Base-by-base conservation (phyloP, 2,888 invertebrate species). In the Synanthedon myopaeformis region DNA sequence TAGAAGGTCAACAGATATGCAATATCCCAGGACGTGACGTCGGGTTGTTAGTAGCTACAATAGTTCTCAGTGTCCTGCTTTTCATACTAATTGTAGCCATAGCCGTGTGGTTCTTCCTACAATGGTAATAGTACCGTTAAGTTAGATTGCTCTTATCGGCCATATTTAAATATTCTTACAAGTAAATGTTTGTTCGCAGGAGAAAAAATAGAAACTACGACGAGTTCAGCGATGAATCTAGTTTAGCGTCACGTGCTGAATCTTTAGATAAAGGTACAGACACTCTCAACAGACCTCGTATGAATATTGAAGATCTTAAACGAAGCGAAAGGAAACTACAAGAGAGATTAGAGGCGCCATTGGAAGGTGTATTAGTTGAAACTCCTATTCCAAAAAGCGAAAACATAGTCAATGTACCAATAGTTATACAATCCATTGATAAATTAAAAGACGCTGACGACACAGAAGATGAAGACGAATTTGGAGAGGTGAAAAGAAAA, bases 381-480 rank as follows among this genome's bases (percentile, higher is more conserved):
- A 61, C 70, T 1, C 53, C 54, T 6, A 55, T 64, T 5, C 63
- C 73, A 13, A 67, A 59, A 49, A 70, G 59, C 3, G 65, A 69
- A 12, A 45, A 53, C 1, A 66, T 72, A 51, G 56, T 55, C 48
- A 54, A 58, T 13, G 55, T 35, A 28, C 28, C 78, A 12, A 78
- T 83, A 57, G 76, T 84, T 2, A 82, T 87, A 57, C 83, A 85
- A 65, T 81, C 82, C 2, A 79, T 82, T 57, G 83, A 86, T 55
- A 83, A 82, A 63, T 64, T 86, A 28, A 86, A 87, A 66, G 78
- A 79, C 52, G 76, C 74, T 12, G 78, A 80, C 5, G 66, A 68
- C 12, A 72, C 74, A 3, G 76, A 74, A 1, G 82, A 81, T 17
- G 82, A 79, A 13, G 83, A 88, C 58, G 88, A 87, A 63, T 86